Evolutionary conservation across 1,140 invertebrate species (phyloP), one percentile per base, ranked within the genome.

Genomic region (Plectrocnemia conspersa): DNA sequence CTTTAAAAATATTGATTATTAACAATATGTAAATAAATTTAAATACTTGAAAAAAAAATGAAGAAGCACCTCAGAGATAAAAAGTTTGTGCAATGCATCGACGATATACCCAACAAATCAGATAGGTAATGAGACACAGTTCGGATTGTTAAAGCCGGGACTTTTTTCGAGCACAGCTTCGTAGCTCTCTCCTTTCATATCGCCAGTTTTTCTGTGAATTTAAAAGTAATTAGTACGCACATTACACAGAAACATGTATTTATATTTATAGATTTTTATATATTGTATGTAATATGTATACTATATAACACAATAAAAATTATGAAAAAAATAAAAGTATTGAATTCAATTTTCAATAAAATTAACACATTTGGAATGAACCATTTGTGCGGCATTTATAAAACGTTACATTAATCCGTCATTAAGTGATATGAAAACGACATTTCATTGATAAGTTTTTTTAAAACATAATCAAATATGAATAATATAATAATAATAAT

Each of bases 91-190:
- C 84, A 81, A 65, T 84, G 82, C 56, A 82, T 78, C 64, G 79
- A 79, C 54, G 81, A 74, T 59, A 91, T 79, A 47, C 83, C 83
- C 67, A 90, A 80, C 50, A 82, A 76, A 64, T 82, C 79, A 59
- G 84, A 79, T 52, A 92, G 79, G 77, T 84, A 85, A 72, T n/a
- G 83, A 83, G 64, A 91, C 84, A 77, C 85, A 89, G 75, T 89
- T 90, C 29, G 89, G 89, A 78, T 94, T 95, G 77, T 87, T 86
- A 79, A 93, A 93, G 62, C 88, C 89, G 63, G 86, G 76, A 65
- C 87, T 88, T 73, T 85, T 86, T 73, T 86, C 82, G 66, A 96
- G 79, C 64, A 90, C 81, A 62, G 85, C 84, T 78, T 92, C 86
- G 81, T 86, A 95, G 63, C 76, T 82, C 72, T 82, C 85, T 64